Evolutionary conservation across 2,797 vertebrate genomes (phyloP), one percentile per base, ranked within the genome.

Genomic region (Ibycter americanus): DNA sequence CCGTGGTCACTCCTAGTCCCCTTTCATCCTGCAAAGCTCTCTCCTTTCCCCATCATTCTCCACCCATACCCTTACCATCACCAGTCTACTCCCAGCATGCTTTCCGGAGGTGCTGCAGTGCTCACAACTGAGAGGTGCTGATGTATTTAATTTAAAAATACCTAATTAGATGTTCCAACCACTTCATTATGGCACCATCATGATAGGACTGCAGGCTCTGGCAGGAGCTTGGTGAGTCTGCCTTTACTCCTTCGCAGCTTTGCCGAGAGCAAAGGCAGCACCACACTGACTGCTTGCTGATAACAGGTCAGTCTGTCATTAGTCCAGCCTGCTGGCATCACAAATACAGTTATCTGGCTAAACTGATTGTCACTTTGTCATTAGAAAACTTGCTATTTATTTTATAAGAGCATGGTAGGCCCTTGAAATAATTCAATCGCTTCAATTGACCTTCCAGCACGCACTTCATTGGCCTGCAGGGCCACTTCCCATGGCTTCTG

Each of bases 311-410:
- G 63, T 63, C 54, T 66, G 80, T 46, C 68, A n/a, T 25, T 88
- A 87, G 42, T 52, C 79, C 85, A 67, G 91, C 42, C 86, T 91
- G 73, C 51, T 84, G 68, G n/a, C 81, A 84, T 29, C 85, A 83
- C 83, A 83, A 32, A 89, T 8, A 76, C 40, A 13, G 26, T 86
- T 78, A 90, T 74, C 67, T 83, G 40, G 77, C 84, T 93, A 25
- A 79, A 73, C 34, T 8, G 7, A 92, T 79, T 4, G 0, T 18
- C 71, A 58, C 84, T 73, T 22, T 66, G 63, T 68, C 93, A 83
- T 96, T 83, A 81, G 61, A 70, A 96, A 96, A 87, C 71, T 97
- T 71, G 80, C 58, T 96, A 22, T 95, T 95, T 95, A 66, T 97
- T 96, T 90, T 23, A 63, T 34, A 66, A 27, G 62, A 91, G 52